Conservation (phyloP, 1,140 invertebrate genomes). For the Drosophila lacteicornis region DNA sequence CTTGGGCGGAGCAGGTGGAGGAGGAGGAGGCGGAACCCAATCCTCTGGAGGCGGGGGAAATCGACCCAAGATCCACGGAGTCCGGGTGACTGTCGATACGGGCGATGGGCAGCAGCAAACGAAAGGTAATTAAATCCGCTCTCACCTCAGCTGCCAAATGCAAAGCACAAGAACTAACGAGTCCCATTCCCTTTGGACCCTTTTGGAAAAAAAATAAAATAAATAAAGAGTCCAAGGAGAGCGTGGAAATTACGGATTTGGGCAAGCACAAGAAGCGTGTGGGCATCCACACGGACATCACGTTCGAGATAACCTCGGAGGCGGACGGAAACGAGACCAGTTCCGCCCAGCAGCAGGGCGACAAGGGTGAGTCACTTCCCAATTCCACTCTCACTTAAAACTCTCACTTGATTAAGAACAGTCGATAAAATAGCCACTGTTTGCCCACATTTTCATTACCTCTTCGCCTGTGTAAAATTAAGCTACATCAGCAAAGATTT, state of each 20-base stretch:
- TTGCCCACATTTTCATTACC: no score
- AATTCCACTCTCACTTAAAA: conserved; percentile 22
- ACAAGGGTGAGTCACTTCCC: conserved; percentile 68
- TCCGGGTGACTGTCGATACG: conserved; percentile 84
- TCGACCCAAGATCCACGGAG: conserved; percentile 84
- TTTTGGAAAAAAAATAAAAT: conserved; percentile 14
- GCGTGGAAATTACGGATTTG: conserved; percentile 83
- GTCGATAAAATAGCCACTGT: no score
- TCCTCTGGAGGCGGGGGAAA: conserved; percentile 49
- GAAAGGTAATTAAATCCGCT: conserved; percentile 81
- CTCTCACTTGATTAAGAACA: neutral
- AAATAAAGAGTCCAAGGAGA: conserved; percentile 79
- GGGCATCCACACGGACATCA: conserved; percentile 84
- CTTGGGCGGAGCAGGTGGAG: conserved; percentile 11
- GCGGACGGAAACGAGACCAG: conserved; percentile 80
- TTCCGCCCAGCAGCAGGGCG: conserved; percentile 69
- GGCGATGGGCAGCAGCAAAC: conserved; percentile 80
- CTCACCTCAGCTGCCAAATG: conserved; percentile 15
- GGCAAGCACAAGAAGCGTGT: conserved; percentile 84
- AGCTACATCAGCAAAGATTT: no score
- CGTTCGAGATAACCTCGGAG: conserved; percentile 83
- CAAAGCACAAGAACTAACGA: conserved; percentile 48
- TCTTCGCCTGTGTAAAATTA: no score
- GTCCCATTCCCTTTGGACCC: conserved; percentile 19
- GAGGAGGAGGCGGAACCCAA: conserved; percentile 11